Percentiles rank a stretch among this genome's conserved stretches.
phyloP scores from a whole-genome alignment of 2,113 vertebrate genomes.

The Cyphomyrus plagiostoma region DNA sequence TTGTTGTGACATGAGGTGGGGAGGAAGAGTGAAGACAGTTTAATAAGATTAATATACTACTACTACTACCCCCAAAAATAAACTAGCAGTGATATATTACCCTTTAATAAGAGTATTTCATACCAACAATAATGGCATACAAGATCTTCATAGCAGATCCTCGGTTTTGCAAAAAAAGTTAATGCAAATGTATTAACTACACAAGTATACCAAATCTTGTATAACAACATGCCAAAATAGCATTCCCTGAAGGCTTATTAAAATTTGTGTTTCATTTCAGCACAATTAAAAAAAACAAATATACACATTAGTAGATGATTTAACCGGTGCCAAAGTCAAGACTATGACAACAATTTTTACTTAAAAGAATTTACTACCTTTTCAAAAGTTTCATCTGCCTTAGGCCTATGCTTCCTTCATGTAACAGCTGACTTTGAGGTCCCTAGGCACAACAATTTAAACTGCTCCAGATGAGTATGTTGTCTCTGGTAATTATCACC shows the following conservation, averaged over 20 bases:
- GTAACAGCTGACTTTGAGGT: not conserved
- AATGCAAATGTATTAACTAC: not conserved
- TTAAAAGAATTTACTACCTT: not conserved
- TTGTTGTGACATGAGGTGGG: not conserved
- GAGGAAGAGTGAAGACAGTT: not conserved
- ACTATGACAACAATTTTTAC: not conserved
- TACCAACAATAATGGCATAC: not conserved
- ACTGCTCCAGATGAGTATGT: not conserved
- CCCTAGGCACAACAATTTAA: not conserved
- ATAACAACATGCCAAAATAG: not conserved
- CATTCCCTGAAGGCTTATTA: not conserved
- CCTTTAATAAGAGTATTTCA: not conserved
- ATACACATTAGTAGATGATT: not conserved
- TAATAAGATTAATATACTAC: not conserved
- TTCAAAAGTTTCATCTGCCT: not conserved
- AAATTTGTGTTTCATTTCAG: not conserved
- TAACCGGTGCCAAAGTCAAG: not conserved
- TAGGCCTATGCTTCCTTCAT: not conserved
- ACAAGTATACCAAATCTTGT: not conserved
- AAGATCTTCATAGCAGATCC: not conserved
- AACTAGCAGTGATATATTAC: not conserved
- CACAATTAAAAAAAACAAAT: not conserved
- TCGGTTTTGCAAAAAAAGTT: not conserved
- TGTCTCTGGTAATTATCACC: not conserved
- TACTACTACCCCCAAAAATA: not conserved